These are phyloP conservation scores for Nasonia oneida DNA, from an alignment of 2,888 invertebrate species.

Conservation along the genomic window DNA sequence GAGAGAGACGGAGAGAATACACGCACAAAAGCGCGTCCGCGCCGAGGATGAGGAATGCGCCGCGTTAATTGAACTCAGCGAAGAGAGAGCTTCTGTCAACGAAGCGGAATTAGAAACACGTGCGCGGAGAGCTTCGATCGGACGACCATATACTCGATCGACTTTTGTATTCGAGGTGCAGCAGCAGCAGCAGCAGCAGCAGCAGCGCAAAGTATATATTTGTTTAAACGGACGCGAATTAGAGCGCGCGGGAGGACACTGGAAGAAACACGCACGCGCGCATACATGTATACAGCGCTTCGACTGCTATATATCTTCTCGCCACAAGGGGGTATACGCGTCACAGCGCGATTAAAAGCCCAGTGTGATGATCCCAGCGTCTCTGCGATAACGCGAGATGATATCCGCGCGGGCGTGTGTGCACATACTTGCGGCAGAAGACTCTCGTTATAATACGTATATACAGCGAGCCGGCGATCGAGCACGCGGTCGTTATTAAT, in stretches of 20 bases:
- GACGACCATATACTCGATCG: background rate
- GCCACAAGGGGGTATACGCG: too few relatives aligned
- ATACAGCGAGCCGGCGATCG: background rate
- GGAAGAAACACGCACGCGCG: background rate
- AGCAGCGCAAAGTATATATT: constrained; percentile 6
- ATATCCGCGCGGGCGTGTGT: too few relatives aligned
- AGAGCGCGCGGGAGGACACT: background rate
- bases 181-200: background rate
- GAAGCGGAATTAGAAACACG: constrained; percentile 64
- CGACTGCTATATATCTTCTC: too few relatives aligned
- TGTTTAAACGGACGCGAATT: constrained; percentile 18
- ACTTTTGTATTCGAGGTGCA: constrained; percentile 11
- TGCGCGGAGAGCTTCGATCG: constrained; percentile 34
- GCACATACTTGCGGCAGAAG: too few relatives aligned
- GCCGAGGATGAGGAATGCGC: constrained; percentile 12
- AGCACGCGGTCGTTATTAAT: background rate
- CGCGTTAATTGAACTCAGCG: constrained; percentile 21
- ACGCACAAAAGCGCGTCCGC: background rate
- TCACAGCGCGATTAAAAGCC: too few relatives aligned
- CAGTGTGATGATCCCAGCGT: too few relatives aligned
- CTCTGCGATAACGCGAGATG: too few relatives aligned
- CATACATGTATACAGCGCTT: too few relatives aligned
- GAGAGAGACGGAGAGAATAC: background rate
- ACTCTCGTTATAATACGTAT: too few relatives aligned
- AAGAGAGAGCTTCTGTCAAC: constrained; percentile 52